Percentiles rank a stretch among this genome's conserved stretches.
phyloP scores from a whole-genome alignment of 2,113 vertebrate genomes.

The Vombatus ursinus region DNA sequence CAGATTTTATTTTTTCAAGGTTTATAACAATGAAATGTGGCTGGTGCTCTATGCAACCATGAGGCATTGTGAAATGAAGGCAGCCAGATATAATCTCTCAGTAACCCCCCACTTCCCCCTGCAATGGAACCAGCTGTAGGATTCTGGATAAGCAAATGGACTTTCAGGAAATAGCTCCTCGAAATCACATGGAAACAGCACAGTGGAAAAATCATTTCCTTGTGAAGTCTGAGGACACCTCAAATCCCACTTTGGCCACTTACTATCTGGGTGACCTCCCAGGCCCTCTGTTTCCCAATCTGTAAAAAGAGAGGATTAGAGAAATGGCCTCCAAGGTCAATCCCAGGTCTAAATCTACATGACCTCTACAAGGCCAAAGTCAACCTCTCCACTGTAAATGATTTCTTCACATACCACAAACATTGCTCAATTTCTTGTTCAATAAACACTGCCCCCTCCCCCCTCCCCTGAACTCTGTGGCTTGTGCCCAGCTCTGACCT shows the following conservation, averaged over 20 bases:
- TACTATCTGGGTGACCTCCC: not conserved
- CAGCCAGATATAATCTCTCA: not conserved
- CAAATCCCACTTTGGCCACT: not conserved
- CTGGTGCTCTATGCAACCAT: not conserved
- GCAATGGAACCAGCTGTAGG: not conserved
- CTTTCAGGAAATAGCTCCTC: not conserved
- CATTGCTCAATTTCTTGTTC: not conserved
- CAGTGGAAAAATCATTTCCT: not conserved
- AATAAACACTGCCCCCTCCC: too few relatives aligned
- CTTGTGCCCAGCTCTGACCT: not conserved
- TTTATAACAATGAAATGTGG: not conserved
- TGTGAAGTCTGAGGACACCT: not conserved
- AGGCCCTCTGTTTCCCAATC: not conserved
- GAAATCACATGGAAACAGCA: not conserved
- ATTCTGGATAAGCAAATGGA: not conserved
- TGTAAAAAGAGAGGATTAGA: not conserved
- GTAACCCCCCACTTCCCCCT: too few relatives aligned
- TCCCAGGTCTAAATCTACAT: not conserved
- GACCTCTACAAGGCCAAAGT: not conserved
- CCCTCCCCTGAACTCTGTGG: too few relatives aligned
- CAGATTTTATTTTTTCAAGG: not conserved
- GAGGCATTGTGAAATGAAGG: not conserved
- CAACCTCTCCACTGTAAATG: too few relatives aligned
- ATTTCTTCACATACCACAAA: not conserved
- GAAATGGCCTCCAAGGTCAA: not conserved